These are phyloP conservation scores for Oreotrochilus melanogaster DNA, from an alignment of 2,113 vertebrate genomes.

Conservation along the genomic window DNA sequence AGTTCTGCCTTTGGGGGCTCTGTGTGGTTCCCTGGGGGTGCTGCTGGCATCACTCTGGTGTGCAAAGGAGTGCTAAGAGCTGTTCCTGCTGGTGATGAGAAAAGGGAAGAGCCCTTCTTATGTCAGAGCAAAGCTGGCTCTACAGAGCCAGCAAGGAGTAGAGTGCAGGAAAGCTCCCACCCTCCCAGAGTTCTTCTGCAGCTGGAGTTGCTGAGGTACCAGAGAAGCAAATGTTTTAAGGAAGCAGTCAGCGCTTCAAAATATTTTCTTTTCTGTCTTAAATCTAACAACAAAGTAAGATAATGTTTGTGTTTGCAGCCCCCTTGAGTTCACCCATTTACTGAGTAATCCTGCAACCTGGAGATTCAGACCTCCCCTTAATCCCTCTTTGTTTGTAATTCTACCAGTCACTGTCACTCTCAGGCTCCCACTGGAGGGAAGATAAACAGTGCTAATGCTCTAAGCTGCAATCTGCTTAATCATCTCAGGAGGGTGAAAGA, in stretches of 20 bases:
- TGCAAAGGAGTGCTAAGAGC: background rate
- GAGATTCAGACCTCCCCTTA: background rate
- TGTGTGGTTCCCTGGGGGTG: background rate
- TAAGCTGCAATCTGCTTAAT: background rate
- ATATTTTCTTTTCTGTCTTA: background rate
- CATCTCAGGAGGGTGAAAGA: background rate
- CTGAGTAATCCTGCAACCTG: background rate
- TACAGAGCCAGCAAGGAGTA: background rate
- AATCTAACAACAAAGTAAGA: background rate
- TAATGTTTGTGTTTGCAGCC: background rate
- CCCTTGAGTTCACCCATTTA: background rate
- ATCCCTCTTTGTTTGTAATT: background rate
- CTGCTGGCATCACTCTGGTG: rapidly evolving
- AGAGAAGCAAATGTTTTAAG: background rate
- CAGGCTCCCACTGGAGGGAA: background rate
- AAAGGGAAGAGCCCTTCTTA: background rate
- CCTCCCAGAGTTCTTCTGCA: background rate
- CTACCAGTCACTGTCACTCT: background rate
- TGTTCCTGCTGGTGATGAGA: rapidly evolving
- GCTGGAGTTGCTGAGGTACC: background rate
- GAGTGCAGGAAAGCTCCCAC: background rate
- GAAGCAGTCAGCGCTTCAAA: background rate
- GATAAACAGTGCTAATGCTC: background rate
- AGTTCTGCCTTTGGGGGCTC: background rate
- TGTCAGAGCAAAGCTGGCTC: background rate